Base-by-base conservation (phyloP, 2,888 invertebrate species). In the Ectobius pallidus region DNA sequence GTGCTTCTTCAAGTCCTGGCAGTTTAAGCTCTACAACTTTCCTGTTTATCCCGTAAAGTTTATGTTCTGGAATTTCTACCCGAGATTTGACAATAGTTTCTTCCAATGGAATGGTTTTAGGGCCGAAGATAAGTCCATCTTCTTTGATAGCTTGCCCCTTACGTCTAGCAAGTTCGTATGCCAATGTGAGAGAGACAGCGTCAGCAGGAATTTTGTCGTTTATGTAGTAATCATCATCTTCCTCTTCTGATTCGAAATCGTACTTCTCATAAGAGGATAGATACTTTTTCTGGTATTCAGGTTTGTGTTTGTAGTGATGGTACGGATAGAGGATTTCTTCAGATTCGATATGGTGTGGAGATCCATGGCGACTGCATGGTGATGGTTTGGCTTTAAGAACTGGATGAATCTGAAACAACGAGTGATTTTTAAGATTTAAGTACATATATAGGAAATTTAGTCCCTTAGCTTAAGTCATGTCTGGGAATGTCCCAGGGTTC, bases 131-230 rank as follows among this genome's bases (percentile, higher is more conserved):
- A 2, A 73, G 70, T 3, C 69, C 65, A n/a, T 73, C 73, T 18
- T 73, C 73, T 14, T 63, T 46, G 11, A 70, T 34, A 14, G 70
- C 55, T 11, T 42, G 46, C 2, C 58, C 70, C 1, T 25, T 3
- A 3, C 63, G 62, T 27, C 20, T 42, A 7, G 70, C 70, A 4
- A 65, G 65, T 30, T 63, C 73, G 32, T 62, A 70, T 18, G 73
- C 73, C n/a, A 73, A 27, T 4, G 65, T 34, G 20, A 73, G 65
- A n/a, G 73, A 73, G 3, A 73, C 73, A 11, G 73, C 69, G 18
- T 73, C 73, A 20, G 69, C 73, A 16, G 70, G 70, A 9, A 44
- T 2, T 9, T 25, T 25, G 16, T 63, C 1, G 65, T 1, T 2
- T 30, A 9, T 25, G 25, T 42, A 65, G 16, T 16, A 7, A 16